Percentiles rank a stretch among this genome's conserved stretches.
phyloP scores from a whole-genome alignment of 2,888 invertebrate genomes.

The Cryptus armator region DNA sequence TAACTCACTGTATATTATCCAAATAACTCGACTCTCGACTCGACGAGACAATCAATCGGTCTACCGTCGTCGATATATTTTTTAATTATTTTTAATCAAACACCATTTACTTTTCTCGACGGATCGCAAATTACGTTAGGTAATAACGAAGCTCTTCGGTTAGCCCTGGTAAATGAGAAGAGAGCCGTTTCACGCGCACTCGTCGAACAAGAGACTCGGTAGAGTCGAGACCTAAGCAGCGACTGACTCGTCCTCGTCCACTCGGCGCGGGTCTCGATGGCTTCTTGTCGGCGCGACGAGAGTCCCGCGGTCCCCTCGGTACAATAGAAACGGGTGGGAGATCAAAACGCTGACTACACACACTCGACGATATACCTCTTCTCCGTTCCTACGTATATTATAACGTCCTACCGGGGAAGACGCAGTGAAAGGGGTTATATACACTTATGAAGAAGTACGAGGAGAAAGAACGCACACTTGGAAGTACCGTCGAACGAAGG shows the following conservation, averaged over 20 bases:
- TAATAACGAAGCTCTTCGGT: neutral
- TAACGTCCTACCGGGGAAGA: neutral
- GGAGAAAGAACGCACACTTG: neutral
- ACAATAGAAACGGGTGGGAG: constrained; percentile 82
- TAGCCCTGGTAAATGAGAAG: neutral
- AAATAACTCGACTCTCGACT: constrained; percentile 1
- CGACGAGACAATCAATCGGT: neutral
- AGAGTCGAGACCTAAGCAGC: constrained; percentile 81
- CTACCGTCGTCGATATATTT: neutral
- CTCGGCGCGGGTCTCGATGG: constrained; percentile 75
- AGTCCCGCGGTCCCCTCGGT: constrained; percentile 73
- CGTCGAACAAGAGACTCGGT: constrained; percentile 69
- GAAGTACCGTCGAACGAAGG: constrained; percentile 30
- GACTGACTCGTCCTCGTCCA: constrained; percentile 77
- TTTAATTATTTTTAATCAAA: neutral
- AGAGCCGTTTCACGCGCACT: constrained; percentile 16
- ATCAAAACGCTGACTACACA: constrained; percentile 80
- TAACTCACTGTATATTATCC: constrained; percentile 39
- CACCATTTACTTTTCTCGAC: neutral
- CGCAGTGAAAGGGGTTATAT: neutral
- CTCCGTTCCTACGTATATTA: neutral
- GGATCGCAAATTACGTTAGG: neutral
- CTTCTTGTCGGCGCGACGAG: constrained; percentile 75
- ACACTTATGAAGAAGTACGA: neutral
- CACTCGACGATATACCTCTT: constrained; percentile 26